Percentiles rank a stretch among this genome's conserved stretches.
These are phyloP conservation scores for Mus caroli DNA, from an alignment of 2,797 vertebrate genomes.

Conservation along the genomic window DNA sequence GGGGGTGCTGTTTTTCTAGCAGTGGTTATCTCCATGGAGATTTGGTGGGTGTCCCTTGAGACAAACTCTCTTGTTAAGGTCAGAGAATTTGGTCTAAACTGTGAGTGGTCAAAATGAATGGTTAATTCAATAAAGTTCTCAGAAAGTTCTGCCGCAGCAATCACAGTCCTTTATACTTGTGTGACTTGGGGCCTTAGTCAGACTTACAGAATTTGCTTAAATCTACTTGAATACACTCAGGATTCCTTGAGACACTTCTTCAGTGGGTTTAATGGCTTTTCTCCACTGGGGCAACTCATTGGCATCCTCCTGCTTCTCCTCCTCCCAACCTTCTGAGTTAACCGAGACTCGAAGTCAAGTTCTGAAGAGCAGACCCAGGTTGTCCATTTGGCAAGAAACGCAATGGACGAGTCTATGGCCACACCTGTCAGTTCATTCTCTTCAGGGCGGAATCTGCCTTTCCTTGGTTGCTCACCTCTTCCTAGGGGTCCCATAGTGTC, in stretches of 20 bases:
- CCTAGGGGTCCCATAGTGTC: neutral
- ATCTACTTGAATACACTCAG: neutral
- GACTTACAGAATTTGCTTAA: neutral
- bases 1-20: neutral
- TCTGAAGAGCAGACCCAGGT: neutral
- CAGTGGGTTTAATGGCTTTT: neutral
- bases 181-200: neutral
- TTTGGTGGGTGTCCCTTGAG: accelerated
- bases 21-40: neutral
- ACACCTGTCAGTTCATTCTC: neutral
- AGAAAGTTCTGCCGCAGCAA: neutral
- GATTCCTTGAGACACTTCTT: neutral
- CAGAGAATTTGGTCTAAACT: neutral
- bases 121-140: neutral
- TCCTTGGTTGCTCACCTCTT: neutral
- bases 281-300: neutral
- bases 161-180: neutral
- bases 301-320: neutral
- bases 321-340: neutral
- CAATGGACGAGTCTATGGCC: neutral
- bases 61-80: neutral
- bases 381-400: neutral
- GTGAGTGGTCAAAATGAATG: neutral
- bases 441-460: neutral
- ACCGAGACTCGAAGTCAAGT: neutral